Evolutionary conservation across 2,888 invertebrate genomes (phyloP), one percentile per base, ranked within the genome.

Genomic region (Cantharis rufa): DNA sequence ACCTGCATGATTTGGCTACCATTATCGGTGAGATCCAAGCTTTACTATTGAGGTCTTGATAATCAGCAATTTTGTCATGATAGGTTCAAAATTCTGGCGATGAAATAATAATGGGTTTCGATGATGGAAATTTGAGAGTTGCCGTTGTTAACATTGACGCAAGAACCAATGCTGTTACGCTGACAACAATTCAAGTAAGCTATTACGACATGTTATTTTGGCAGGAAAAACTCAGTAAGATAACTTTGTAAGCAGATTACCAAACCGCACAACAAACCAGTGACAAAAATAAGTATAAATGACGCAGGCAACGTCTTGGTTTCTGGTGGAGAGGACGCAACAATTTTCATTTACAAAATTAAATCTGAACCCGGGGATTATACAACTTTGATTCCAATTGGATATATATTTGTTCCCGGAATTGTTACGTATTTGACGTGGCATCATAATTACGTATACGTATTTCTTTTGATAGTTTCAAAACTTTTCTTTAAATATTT

Each of bases 1-100:
- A 89, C 90, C 0, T 91, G 91, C 78, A 85, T 93, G 70, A 83
- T 94, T 2, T 97, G 96, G 93, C 89, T 95, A 9, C 93, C 95
- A 13, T 83, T 90, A n/a, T 88, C 91, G 76, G 93, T 93, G 86
- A 89, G 13, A 10, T 10, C 3, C 10, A 70, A 69, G 10, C 4
- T 28, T 10, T 0, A 28, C 10, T 28, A 10, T 28, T 28, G 10
- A 10, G 9, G 4, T 10, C 27, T 10, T 0, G 10, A 27, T 24
- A 15, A 18, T 70, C 63, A n/a, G 16, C 2, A 75, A 32, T 71
- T 61, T 69, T 74, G 75, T 63, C 62, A 78, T 82, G 83, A 70
- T 80, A 92, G 93, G 87, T 93, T 10, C 94, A 94, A 80, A 83
- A 84, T 18, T 90, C 91, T 0, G 94, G 94, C 13, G 90, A 91